These are phyloP conservation scores for Caenorhabditis doughertyi DNA, from an alignment of 2,888 invertebrate genomes.

Conservation along the genomic window DNA sequence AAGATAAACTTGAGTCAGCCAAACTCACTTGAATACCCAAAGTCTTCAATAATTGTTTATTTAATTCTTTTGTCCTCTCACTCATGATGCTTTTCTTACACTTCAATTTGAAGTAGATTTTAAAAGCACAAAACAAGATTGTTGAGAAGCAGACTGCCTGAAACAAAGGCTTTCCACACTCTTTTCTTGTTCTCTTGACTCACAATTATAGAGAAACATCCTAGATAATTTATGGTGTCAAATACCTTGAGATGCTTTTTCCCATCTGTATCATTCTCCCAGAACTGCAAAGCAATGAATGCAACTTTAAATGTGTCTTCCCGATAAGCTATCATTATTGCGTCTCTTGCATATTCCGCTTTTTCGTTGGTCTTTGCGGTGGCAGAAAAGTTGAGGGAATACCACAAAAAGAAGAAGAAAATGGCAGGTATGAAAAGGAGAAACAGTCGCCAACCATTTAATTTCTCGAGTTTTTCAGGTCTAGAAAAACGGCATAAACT, in stretches of 20 bases:
- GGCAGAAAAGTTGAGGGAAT: not conserved
- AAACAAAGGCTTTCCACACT: not conserved
- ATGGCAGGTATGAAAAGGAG: not conserved
- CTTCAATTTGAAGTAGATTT: conserved; percentile 6
- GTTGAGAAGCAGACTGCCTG: conserved; percentile 2
- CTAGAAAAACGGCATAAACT: not conserved
- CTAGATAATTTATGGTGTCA: not conserved
- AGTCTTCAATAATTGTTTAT: conserved; percentile 6
- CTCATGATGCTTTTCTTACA: not conserved
- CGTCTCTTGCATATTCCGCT: not conserved
- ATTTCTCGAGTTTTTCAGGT: not conserved
- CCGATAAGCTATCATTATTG: not conserved
- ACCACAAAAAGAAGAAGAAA: not conserved
- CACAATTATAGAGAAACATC: not conserved
- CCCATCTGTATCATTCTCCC: conserved; percentile 1
- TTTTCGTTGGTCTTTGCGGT: not conserved
- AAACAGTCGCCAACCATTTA: not conserved
- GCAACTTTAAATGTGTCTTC: not conserved
- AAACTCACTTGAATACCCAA: conserved; percentile 5
- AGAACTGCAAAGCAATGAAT: not conserved
- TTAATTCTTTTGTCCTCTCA: not conserved
- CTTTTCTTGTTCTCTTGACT: not conserved
- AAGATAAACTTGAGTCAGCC: not conserved
- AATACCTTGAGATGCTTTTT: not conserved
- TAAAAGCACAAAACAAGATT: conserved; percentile 1